phyloP scores from a whole-genome alignment of 2,113 vertebrate genomes.

The Dicaeum eximium region DNA sequence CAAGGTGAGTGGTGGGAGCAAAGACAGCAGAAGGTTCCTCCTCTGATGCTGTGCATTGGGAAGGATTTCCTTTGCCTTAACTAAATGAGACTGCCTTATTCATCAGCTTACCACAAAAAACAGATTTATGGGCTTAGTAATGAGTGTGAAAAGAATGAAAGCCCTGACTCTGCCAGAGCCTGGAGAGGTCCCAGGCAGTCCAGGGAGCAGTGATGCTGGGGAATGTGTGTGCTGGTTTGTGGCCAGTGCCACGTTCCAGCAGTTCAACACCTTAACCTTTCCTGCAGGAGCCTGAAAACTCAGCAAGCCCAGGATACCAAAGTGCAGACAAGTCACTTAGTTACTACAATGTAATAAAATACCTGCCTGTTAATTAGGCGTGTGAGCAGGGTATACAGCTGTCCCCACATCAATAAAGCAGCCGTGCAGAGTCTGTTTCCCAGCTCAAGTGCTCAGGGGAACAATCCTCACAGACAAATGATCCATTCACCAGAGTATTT shows the following conservation, averaged over 20 bases:
- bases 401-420: slow-evolving; percentile 27
- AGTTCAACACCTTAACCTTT: neutral
- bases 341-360: slow-evolving; percentile 38
- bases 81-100: slow-evolving; percentile 12
- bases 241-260: neutral
- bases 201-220: neutral
- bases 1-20: neutral
- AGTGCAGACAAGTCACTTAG: slow-evolving; percentile 47
- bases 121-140: slow-evolving; percentile 18
- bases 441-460: slow-evolving; percentile 41
- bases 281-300: neutral
- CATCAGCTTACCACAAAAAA: neutral
- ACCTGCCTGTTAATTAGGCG: neutral
- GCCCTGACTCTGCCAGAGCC: neutral
- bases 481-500: slow-evolving; percentile 1
- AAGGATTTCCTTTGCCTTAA: slow-evolving; percentile 35
- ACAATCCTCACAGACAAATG: slow-evolving; percentile 29
- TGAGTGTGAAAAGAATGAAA: neutral
- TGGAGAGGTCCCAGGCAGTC: neutral
- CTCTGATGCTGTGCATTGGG: slow-evolving; percentile 19
- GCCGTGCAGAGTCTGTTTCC: slow-evolving; percentile 18
- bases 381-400: neutral
- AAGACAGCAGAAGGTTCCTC: slow-evolving; percentile 10
- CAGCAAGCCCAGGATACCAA: neutral
- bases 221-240: neutral